Evolutionary conservation across 2,888 invertebrate species (phyloP).

Genomic region (Heliconius cydno): DNA sequence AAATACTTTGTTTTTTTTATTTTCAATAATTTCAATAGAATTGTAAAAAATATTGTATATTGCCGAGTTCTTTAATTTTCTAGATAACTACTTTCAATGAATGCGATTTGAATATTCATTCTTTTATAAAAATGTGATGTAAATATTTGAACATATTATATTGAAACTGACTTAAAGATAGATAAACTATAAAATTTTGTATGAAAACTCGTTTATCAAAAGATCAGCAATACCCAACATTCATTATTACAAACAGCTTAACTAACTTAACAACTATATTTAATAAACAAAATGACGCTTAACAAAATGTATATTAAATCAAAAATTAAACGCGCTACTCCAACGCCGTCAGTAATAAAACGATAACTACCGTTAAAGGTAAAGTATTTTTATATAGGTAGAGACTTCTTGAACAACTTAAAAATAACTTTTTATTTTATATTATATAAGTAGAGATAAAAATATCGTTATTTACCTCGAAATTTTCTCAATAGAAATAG

Average conservation of each 20-base stretch:
- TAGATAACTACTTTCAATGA: not conserved
- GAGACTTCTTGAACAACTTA: not conserved
- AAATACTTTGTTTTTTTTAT: slow-evolving; percentile 57
- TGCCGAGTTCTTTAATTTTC: not conserved
- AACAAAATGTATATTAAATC: slow-evolving; percentile 38
- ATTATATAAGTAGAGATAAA: not conserved
- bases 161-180: not conserved
- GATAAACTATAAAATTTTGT: not conserved
- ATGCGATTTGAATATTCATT: not conserved
- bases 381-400: slow-evolving; percentile 3
- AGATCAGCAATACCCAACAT: slow-evolving; percentile 18
- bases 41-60: slow-evolving; percentile 51
- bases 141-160: not conserved
- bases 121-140: not conserved
- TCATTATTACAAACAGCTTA: slow-evolving; percentile 67
- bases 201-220: not conserved
- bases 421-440: not conserved
- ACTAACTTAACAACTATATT: slow-evolving; percentile 69
- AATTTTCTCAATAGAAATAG: not conserved
- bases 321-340: slow-evolving; percentile 10
- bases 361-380: slow-evolving; percentile 24
- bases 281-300: slow-evolving; percentile 43
- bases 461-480: not conserved
- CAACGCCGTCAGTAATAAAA: slow-evolving; percentile 34
- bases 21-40: slow-evolving; percentile 58